These are phyloP conservation scores for Tetranychus piercei DNA, from an alignment of 2,888 invertebrate genomes.

Conservation along the genomic window DNA sequence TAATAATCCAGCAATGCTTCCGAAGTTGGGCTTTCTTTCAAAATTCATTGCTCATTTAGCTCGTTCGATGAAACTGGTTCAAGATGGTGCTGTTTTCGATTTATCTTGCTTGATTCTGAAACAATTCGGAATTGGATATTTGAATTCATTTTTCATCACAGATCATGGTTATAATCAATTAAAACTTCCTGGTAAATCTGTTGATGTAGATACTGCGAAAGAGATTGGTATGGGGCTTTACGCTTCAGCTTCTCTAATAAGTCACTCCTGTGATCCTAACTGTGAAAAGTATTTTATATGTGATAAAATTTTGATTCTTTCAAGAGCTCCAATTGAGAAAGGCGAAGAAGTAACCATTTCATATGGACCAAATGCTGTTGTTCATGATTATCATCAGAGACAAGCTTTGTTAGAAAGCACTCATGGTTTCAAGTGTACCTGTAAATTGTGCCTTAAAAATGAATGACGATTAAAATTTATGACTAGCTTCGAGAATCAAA, in stretches of 20 bases:
- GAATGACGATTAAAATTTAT: neutral
- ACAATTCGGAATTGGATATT: neutral
- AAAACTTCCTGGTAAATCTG: neutral
- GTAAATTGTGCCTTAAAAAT: neutral
- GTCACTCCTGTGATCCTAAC: slow-evolving; percentile 10
- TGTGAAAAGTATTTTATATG: neutral
- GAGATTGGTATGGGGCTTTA: slow-evolving; percentile 4
- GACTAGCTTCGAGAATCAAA: neutral
- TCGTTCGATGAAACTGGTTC: neutral
- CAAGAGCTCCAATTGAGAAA: neutral
- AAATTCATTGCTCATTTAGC: neutral
- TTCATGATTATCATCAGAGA: neutral
- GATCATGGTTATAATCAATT: neutral
- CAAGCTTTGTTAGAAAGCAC: neutral
- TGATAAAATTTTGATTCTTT: neutral
- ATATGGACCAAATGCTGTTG: neutral
- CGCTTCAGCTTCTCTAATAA: neutral
- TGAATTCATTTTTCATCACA: neutral
- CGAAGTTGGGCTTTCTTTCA: neutral
- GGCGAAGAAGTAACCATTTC: slow-evolving; percentile 1
- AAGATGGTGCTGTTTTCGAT: neutral
- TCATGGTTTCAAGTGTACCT: neutral
- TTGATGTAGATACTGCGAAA: neutral
- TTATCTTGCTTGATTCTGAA: neutral
- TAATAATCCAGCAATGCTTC: neutral